Evolutionary conservation across 1,140 invertebrate species (phyloP).

Genomic region (Pomacea maculata): DNA sequence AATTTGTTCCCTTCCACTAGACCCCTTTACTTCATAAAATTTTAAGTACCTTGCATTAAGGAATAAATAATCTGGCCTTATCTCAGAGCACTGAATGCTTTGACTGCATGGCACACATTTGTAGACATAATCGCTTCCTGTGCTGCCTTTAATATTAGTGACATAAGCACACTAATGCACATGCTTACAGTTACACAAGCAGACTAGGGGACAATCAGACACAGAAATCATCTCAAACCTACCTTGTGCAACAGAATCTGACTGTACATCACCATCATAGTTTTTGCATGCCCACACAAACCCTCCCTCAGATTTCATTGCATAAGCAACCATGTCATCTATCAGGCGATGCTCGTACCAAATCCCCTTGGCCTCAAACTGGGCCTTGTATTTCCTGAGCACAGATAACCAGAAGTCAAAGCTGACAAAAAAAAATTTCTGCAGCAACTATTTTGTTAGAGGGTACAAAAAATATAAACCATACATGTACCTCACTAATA

Average conservation of each 20-base stretch:
- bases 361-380: conserved; percentile 86
- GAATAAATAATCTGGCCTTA: no score
- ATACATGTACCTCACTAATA: background rate
- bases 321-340: conserved; percentile 99
- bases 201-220: background rate
- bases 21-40: no score
- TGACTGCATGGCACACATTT: no score
- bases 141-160: background rate
- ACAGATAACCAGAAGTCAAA: background rate
- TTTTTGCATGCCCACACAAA: conserved; percentile 99
- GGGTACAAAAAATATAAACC: background rate
- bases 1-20: no score
- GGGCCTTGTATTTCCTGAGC: conserved; percentile 81
- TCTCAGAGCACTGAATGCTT: no score
- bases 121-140: background rate
- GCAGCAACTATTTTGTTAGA: background rate
- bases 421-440: background rate
- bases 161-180: background rate
- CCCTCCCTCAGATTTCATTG: conserved; percentile 97
- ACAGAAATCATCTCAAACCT: conserved; percentile 62
- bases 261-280: conserved; percentile 99
- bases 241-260: conserved; percentile 96
- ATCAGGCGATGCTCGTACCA: conserved; percentile 99
- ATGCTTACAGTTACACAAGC: background rate
- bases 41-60: no score